These are phyloP conservation scores for Globia sparganii DNA, from an alignment of 2,888 invertebrate species.

Conservation along the genomic window DNA sequence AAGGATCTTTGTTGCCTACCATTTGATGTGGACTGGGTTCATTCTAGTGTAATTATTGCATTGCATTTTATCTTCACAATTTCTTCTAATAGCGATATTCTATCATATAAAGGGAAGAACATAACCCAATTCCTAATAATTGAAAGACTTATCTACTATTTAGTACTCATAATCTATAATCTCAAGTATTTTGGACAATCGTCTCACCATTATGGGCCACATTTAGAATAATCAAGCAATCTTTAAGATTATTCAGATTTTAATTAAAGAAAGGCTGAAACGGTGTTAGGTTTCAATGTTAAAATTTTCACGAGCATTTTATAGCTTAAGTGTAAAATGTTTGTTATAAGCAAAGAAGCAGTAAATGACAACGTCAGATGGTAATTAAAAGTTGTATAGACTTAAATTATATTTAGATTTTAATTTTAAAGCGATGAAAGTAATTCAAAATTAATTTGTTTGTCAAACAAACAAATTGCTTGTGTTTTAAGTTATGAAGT, in stretches of 20 bases:
- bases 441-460: conserved; percentile 18
- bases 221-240: conserved; percentile 43
- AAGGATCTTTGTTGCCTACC: neutral
- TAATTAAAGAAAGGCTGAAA: conserved; percentile 50
- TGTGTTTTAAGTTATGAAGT: conserved; percentile 19
- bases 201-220: conserved; percentile 1
- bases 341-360: conserved; percentile 19
- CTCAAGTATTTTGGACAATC: conserved; percentile 9
- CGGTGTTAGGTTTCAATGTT: conserved; percentile 24
- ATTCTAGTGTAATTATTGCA: neutral
- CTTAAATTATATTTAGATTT: conserved; percentile 19
- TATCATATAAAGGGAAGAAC: neutral
- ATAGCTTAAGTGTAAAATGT: conserved; percentile 34
- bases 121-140: neutral
- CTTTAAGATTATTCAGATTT: conserved; percentile 38
- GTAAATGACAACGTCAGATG: conserved; percentile 25
- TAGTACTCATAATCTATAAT: conserved; percentile 3
- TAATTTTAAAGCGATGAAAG: conserved; percentile 20
- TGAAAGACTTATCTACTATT: neutral
- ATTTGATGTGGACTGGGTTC: neutral
- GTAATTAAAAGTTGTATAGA: conserved; percentile 44
- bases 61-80: neutral
- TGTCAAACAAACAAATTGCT: conserved; percentile 12
- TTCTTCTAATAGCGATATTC: neutral
- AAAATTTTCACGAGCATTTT: conserved; percentile 47